Conservation (phyloP, 2,888 invertebrate species). For the Orchesellides sinensis region DNA sequence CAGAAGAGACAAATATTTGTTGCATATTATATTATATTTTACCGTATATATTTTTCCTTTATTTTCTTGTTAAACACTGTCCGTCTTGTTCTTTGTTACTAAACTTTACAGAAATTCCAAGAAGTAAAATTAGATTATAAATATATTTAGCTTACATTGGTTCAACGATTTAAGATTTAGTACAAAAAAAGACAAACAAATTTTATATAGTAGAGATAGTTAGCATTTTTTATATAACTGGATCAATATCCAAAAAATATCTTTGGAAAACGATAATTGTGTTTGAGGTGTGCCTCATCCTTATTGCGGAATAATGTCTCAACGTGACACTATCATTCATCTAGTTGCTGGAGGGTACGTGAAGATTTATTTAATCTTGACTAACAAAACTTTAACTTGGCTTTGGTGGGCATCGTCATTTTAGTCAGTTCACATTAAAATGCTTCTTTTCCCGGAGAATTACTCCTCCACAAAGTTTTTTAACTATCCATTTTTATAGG, state of each 20-base stretch:
- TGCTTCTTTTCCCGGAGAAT: too few relatives aligned
- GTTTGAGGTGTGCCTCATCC: constrained; percentile 71
- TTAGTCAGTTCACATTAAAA: too few relatives aligned
- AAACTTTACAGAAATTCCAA: too few relatives aligned
- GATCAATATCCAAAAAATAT: constrained; percentile 55
- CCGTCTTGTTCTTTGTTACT: neutral
- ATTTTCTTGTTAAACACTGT: constrained; percentile 15
- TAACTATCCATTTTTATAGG: too few relatives aligned
- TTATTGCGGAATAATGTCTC: constrained; percentile 75
- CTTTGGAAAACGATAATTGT: constrained; percentile 52
- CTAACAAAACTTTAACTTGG: constrained; percentile 58
- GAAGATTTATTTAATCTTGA: constrained; percentile 65
- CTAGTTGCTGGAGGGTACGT: constrained; percentile 97
- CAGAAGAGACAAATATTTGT: too few relatives aligned
- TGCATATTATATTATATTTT: neutral
- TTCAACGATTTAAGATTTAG: constrained; percentile 52
- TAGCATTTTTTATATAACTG: constrained; percentile 49
- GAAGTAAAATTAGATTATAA: constrained; percentile 24
- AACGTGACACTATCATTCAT: constrained; percentile 90
- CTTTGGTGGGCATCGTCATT: neutral
- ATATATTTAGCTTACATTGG: constrained; percentile 3
- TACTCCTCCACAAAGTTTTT: too few relatives aligned
- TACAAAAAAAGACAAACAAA: too few relatives aligned
- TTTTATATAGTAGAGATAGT: too few relatives aligned
- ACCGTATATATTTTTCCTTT: constrained; percentile 1